Base-by-base conservation (phyloP, 2,113 vertebrate genomes). In the Microtus pennsylvanicus region DNA sequence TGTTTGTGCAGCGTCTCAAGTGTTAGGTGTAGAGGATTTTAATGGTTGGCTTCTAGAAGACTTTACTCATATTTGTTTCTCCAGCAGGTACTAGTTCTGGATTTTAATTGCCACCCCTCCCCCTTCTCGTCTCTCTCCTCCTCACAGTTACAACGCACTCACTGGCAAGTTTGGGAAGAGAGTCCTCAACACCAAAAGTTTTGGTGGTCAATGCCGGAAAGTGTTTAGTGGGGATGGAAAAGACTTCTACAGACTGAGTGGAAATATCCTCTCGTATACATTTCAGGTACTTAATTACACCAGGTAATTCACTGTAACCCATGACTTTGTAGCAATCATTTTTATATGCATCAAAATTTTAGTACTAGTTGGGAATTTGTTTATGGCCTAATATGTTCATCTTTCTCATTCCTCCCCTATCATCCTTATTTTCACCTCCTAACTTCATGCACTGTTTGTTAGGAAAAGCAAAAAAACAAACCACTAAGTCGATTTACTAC, bases 131-230 rank as follows among this genome's bases (percentile, higher is more conserved):
- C 21, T 47, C 28, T 65, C 22, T 38, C 24, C 55, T 33, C 4
- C 58, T 55, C 2, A 1, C 80, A 99, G 99, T 55, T 99, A 99
- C 90, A 98, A 99, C 58, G 97, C 97, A 10, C 87, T 99, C 75
- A 99, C 98, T 1, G 99, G 98, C 26, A 92, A 99, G 81, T 98
- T 99, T 55, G 99, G 92, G 83, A 98, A 92, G 38, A 98, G 88
- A 87, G 99, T 99, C 33, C 99, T 99, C 98, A 99, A 99, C 96
- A 99, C 99, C 17, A 98, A 97, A 91, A 99, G 98, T 91, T 99
- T 99, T 94, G 99, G 99, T 90, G 99, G 99, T 17, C 99, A 99
- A 55, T 99, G 99, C 98, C 98, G 99, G 96, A 99, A 99, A 70
- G 98, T 99, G 55, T 99, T 99, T 77, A 99, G 99, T 0, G 99